phyloP scores from a whole-genome alignment of 2,797 vertebrate genomes.

The Enteromius afrohamiltoni region DNA sequence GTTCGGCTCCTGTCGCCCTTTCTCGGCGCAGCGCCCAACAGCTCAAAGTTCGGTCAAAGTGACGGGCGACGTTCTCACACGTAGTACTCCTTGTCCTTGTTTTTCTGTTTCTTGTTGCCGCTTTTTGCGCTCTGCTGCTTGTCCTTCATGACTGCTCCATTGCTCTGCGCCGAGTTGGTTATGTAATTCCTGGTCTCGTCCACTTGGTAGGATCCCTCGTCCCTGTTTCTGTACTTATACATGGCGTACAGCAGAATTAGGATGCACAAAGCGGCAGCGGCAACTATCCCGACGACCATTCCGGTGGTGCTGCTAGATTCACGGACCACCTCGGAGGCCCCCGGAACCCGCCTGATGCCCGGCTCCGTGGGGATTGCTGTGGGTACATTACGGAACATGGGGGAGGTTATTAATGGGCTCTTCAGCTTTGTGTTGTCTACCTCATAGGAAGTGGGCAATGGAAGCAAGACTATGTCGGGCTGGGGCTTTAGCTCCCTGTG shows the following conservation, averaged over 20 bases:
- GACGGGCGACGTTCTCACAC: slow-evolving; percentile 79
- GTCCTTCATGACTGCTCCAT: slow-evolving; percentile 95
- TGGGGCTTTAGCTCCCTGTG: slow-evolving; percentile 97
- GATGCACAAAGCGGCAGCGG: slow-evolving; percentile 99
- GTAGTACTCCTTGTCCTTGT: slow-evolving; percentile 99
- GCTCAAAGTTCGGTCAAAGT: slow-evolving; percentile 34
- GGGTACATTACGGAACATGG: slow-evolving; percentile 99
- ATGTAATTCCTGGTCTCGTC: slow-evolving; percentile 99
- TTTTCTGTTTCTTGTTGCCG: slow-evolving; percentile 98
- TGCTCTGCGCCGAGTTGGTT: slow-evolving; percentile 99
- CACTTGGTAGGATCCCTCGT: slow-evolving; percentile 99
- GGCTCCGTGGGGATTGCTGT: slow-evolving; percentile 99
- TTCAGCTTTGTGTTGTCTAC: slow-evolving; percentile 98
- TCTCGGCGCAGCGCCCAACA: slow-evolving; percentile 61
- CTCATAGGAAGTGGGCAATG: slow-evolving; percentile 99
- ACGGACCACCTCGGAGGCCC: slow-evolving; percentile 99
- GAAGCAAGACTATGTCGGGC: slow-evolving; percentile 96
- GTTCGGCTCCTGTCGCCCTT: slow-evolving; percentile 63
- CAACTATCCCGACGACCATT: slow-evolving; percentile 99
- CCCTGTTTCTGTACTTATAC: slow-evolving; percentile 99
- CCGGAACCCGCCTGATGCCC: slow-evolving; percentile 97
- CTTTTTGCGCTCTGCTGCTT: slow-evolving; percentile 95
- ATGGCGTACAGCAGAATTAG: slow-evolving; percentile 99
- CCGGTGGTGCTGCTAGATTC: slow-evolving; percentile 99
- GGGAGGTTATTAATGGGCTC: slow-evolving; percentile 99